Evolutionary conservation across 2,113 vertebrate species (phyloP).

Genomic region (Anser brachyrhynchus): DNA sequence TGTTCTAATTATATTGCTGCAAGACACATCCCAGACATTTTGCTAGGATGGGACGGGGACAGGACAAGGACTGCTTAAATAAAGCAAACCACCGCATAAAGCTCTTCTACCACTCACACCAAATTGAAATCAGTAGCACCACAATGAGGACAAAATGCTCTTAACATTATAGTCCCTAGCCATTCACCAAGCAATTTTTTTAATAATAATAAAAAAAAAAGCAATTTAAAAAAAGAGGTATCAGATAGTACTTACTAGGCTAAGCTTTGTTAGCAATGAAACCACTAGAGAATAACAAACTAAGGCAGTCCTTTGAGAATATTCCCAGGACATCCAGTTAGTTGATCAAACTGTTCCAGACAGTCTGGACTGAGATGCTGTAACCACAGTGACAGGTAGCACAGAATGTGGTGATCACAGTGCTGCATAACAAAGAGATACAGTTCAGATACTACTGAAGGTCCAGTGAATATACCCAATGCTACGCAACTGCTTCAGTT

Average conservation of each 20-base stretch:
- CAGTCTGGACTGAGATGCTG: neutral
- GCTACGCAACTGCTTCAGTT: neutral
- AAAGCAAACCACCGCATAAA: neutral
- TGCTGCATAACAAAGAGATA: neutral
- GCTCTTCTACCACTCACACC: neutral
- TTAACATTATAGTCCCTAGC: neutral
- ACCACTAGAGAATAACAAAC: neutral
- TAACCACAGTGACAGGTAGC: neutral
- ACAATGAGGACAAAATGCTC: neutral
- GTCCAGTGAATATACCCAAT: neutral
- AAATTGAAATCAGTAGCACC: neutral
- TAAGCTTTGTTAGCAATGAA: neutral
- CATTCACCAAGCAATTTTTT: neutral
- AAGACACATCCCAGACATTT: neutral
- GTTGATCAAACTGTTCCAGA: neutral
- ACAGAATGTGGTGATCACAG: neutral
- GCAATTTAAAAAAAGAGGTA: neutral
- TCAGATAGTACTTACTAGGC: neutral
- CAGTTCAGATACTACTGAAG: neutral
- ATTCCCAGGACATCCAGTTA: neutral
- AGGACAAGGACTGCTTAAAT: neutral
- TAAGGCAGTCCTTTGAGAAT: neutral
- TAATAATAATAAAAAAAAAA: neutral
- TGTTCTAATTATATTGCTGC: neutral
- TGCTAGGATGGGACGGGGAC: neutral